Evolutionary conservation across 2,797 vertebrate genomes (phyloP).

Genomic region (Anguilla megastoma): DNA sequence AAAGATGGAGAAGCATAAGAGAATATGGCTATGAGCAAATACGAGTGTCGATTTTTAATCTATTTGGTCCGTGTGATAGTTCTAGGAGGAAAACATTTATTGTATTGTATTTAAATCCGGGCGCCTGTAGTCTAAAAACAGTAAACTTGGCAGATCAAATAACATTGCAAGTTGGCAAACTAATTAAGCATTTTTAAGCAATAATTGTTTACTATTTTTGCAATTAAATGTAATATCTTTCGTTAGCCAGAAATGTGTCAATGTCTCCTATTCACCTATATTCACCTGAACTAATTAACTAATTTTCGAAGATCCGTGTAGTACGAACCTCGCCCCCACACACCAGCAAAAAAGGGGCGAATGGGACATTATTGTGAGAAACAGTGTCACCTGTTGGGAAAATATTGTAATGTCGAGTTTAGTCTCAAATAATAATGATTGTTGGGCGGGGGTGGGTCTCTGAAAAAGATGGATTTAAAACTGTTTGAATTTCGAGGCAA

Average conservation of each 20-base stretch:
- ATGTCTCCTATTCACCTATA: neutral
- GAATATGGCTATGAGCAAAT: neutral
- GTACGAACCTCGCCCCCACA: neutral
- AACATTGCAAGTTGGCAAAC: too few species aligned
- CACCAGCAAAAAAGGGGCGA: neutral
- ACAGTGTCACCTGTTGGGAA: constrained; percentile 11
- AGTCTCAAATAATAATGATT: neutral
- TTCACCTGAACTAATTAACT: neutral
- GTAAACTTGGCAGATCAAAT: neutral
- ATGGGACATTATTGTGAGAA: neutral
- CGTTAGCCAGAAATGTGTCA: neutral
- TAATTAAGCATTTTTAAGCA: neutral
- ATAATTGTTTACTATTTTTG: constrained; percentile 3
- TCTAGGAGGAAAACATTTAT: neutral
- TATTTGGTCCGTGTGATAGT: neutral
- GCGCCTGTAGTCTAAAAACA: neutral
- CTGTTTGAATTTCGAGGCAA: neutral
- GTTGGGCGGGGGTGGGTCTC: neutral
- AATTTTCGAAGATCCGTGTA: too few species aligned
- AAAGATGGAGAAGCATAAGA: neutral
- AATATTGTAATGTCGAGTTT: neutral
- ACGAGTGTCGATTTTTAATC: neutral
- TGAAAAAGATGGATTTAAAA: neutral
- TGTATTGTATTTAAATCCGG: neutral
- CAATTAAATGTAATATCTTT: neutral